phyloP scores from a whole-genome alignment of 2,113 vertebrate species.

The Paramisgurnus dabryanus region DNA sequence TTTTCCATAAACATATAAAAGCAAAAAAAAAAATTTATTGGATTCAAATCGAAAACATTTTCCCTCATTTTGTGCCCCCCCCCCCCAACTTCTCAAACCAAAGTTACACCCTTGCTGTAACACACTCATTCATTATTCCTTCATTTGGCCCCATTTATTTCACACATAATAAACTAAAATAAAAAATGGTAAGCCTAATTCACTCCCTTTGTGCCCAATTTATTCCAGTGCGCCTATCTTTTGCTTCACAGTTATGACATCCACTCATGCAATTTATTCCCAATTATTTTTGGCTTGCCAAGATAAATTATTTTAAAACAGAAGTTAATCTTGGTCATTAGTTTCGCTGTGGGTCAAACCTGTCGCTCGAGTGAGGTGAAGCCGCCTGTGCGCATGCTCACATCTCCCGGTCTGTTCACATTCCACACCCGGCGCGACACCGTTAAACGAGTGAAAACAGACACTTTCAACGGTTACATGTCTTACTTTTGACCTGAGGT shows the following conservation, averaged over 20 bases:
- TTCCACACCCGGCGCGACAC: slow-evolving; percentile 70
- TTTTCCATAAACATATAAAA: too few relatives aligned
- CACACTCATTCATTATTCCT: slow-evolving; percentile 26
- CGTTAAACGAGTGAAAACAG: background rate
- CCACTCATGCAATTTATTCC: slow-evolving; percentile 52
- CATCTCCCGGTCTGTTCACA: slow-evolving; percentile 63
- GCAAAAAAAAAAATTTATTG: too few relatives aligned
- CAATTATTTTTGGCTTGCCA: slow-evolving; percentile 53
- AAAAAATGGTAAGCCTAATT: slow-evolving; percentile 52
- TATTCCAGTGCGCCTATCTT: slow-evolving; percentile 51
- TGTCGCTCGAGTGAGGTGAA: background rate
- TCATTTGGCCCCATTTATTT: slow-evolving; percentile 39
- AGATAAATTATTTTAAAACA: slow-evolving; percentile 54
- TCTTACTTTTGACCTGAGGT: background rate
- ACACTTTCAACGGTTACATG: background rate
- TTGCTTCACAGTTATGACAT: slow-evolving; percentile 53
- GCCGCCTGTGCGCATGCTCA: slow-evolving; percentile 23
- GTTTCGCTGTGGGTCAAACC: slow-evolving; percentile 12
- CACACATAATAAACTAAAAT: slow-evolving; percentile 38
- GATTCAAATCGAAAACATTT: too few relatives aligned
- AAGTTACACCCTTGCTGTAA: slow-evolving; percentile 1
- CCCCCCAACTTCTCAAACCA: too few relatives aligned
- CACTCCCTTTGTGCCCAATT: slow-evolving; percentile 59
- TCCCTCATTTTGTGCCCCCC: too few relatives aligned
- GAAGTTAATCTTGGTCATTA: slow-evolving; percentile 49